Evolutionary conservation across 2,797 vertebrate species (phyloP).

Genomic region (Catharus ustulatus): DNA sequence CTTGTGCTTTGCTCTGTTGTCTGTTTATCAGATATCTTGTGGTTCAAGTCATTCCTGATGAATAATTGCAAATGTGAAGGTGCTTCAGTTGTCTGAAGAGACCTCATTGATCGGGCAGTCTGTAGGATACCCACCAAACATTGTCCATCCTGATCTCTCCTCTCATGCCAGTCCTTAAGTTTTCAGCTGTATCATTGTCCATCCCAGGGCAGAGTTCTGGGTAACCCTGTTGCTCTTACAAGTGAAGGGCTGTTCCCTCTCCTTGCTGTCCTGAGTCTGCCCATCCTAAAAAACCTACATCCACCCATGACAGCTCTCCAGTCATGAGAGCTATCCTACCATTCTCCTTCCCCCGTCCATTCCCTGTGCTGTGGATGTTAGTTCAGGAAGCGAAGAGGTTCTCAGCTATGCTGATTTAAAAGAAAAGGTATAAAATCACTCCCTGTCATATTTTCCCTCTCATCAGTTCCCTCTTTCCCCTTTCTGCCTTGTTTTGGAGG

Average conservation of each 20-base stretch:
- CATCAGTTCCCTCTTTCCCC: background rate
- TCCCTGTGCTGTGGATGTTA: background rate
- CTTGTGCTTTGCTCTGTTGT: background rate
- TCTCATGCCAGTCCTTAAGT: background rate
- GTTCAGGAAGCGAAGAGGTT: background rate
- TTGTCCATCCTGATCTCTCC: background rate
- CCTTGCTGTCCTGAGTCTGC: background rate
- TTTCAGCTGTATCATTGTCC: rapidly evolving
- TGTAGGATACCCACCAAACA: background rate
- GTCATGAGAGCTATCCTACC: background rate
- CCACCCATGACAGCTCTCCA: background rate
- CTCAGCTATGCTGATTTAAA: background rate
- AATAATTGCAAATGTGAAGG: background rate
- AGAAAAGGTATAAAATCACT: background rate
- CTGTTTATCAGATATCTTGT: background rate
- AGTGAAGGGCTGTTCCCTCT: background rate
- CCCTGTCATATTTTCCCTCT: background rate
- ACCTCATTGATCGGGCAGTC: background rate
- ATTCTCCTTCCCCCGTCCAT: background rate
- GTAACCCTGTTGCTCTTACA: background rate
- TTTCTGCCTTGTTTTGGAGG: background rate
- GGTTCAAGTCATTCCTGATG: background rate
- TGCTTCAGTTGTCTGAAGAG: background rate
- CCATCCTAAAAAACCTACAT: background rate
- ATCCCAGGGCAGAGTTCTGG: background rate